These are phyloP conservation scores for Leptestheria dahalacensis DNA, from an alignment of 1,140 invertebrate species.

Conservation along the genomic window DNA sequence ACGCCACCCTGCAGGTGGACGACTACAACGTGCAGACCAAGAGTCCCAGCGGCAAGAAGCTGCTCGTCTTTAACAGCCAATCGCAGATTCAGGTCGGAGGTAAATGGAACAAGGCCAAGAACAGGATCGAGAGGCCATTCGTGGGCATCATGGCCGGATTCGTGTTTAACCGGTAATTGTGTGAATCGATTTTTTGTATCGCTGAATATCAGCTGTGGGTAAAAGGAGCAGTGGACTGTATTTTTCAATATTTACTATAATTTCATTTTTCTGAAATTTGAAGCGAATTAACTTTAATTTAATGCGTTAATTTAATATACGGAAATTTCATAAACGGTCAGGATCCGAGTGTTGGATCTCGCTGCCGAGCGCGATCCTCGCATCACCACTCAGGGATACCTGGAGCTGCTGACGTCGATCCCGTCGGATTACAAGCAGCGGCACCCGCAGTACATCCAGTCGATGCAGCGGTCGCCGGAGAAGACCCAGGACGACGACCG, in stretches of 20 bases:
- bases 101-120: conserved; percentile 47
- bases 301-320: not conserved
- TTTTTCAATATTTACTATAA: too few relatives aligned
- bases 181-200: not conserved
- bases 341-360: conserved; percentile 63
- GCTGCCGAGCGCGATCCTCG: conserved; percentile 62
- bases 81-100: conserved; percentile 80
- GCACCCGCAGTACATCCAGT: conserved; percentile 27
- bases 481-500: conserved; percentile 57
- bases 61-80: conserved; percentile 83
- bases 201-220: too few relatives aligned
- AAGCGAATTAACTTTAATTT: too few relatives aligned
- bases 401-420: conserved; percentile 26
- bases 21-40: conserved; percentile 70
- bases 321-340: conserved; percentile 21
- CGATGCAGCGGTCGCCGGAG: conserved; percentile 48
- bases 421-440: conserved; percentile 18
- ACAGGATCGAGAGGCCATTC: conserved; percentile 48
- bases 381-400: conserved; percentile 42
- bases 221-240: too few relatives aligned
- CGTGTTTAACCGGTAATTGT: conserved; percentile 54
- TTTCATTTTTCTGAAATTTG: too few relatives aligned
- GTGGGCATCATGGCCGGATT: conserved; percentile 73
- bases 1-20: conserved; percentile 81
- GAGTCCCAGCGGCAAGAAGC: conserved; percentile 66